Conservation (phyloP, 2,888 invertebrate genomes). For the Proisotoma minuta region DNA sequence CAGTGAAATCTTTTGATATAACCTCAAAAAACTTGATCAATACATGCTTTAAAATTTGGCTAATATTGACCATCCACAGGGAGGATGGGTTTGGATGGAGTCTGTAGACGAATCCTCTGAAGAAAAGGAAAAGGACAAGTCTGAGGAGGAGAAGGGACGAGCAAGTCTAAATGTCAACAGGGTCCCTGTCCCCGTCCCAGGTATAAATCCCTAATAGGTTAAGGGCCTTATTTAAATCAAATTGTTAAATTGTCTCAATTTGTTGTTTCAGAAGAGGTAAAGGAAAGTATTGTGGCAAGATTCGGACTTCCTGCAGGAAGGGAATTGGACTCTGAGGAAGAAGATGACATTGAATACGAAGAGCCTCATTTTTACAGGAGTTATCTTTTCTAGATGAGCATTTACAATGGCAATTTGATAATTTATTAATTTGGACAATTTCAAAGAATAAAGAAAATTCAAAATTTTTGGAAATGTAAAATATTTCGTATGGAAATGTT, state of each 20-base stretch:
- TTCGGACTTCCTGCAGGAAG: not conserved
- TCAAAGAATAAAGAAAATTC: too few species aligned
- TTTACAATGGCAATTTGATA: too few species aligned
- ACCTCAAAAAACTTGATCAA: too few species aligned
- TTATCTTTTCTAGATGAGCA: too few species aligned
- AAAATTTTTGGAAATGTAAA: too few species aligned
- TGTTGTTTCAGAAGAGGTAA: not conserved
- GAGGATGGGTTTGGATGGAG: constrained; percentile 10
- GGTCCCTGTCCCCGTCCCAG: too few species aligned
- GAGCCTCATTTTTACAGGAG: too few species aligned
- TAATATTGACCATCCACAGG: not conserved
- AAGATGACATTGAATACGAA: not conserved
- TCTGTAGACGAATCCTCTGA: not conserved
- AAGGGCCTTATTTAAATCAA: too few species aligned
- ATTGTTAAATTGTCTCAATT: not conserved
- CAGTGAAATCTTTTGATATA: too few species aligned
- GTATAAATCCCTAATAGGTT: too few species aligned
- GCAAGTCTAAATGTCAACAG: not conserved
- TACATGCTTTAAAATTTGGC: constrained; percentile 13
- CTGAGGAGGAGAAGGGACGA: not conserved
- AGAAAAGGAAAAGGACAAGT: not conserved
- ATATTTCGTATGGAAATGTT: too few species aligned
- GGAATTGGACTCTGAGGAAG: not conserved
- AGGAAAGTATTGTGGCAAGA: not conserved
- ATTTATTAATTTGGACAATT: too few species aligned